Evolutionary conservation across 1,140 invertebrate genomes (phyloP).

Genomic region (Leptinotarsa lineolata): DNA sequence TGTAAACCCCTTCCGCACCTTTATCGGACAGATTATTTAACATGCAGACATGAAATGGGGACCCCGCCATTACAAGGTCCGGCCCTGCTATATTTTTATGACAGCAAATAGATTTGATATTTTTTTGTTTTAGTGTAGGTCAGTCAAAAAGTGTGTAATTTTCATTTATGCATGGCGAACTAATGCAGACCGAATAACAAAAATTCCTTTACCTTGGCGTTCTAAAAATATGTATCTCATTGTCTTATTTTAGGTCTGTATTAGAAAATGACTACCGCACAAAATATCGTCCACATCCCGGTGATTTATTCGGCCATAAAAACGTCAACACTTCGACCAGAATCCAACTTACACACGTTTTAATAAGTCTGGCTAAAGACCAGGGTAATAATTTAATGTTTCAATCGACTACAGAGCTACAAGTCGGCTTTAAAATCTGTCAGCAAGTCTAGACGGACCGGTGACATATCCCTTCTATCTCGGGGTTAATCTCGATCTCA

Average conservation of each 20-base stretch:
- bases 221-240: too few species aligned
- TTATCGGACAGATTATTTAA: too few species aligned
- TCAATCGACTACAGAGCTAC: conserved; percentile 14
- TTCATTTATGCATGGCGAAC: too few species aligned
- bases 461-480: conserved; percentile 28
- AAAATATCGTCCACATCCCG: conserved; percentile 5
- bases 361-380: conserved; percentile 17
- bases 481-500: conserved; percentile 23
- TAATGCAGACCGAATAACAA: too few species aligned
- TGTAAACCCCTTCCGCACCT: too few species aligned
- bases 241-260: neutral
- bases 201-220: too few species aligned
- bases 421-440: conserved; percentile 24
- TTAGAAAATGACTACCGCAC: neutral
- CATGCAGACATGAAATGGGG: too few species aligned
- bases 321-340: conserved; percentile 11
- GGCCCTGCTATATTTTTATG: too few species aligned
- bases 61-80: too few species aligned
- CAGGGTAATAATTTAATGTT: conserved; percentile 22
- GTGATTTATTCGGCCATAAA: conserved; percentile 13
- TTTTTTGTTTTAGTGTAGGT: too few species aligned
- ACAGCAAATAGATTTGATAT: too few species aligned
- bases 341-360: conserved; percentile 16
- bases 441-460: conserved; percentile 27
- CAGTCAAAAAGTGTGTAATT: too few species aligned